These are phyloP conservation scores for Rhopalosiphum padi DNA, from an alignment of 1,140 invertebrate species.

Conservation along the genomic window DNA sequence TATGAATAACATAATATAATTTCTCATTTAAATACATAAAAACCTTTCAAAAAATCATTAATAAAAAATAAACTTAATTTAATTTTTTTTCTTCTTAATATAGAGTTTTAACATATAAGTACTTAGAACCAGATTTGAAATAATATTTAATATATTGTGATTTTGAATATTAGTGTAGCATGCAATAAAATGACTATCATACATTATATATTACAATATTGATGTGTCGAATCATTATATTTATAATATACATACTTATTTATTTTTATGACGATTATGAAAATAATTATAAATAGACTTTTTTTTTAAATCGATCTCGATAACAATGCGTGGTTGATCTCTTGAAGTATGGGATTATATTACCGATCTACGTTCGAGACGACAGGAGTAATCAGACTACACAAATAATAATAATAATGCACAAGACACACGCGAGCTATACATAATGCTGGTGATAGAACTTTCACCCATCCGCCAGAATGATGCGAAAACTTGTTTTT, in stretches of 20 bases:
- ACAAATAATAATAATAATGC: background rate
- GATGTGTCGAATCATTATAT: background rate
- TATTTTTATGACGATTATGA: background rate
- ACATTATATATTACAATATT: background rate
- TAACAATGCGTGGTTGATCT: background rate
- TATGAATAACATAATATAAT: background rate
- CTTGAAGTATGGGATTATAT: background rate
- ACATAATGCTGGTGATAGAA: background rate
- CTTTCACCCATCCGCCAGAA: background rate
- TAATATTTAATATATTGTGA: no score
- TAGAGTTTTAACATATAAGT: background rate
- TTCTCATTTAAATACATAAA: background rate
- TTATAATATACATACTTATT: background rate
- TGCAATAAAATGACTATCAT: background rate
- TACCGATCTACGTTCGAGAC: background rate
- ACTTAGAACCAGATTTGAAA: background rate
- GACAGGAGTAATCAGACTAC: background rate
- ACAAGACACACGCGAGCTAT: background rate
- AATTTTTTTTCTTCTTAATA: background rate
- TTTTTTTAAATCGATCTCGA: background rate
- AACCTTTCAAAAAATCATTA: background rate
- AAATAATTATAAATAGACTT: background rate
- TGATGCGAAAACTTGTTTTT: slow-evolving; percentile 17
- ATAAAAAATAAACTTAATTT: background rate
- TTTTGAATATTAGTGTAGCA: background rate